Evolutionary conservation across 2,888 invertebrate genomes (phyloP), one percentile per base, ranked within the genome.

Genomic region (Molorchus minor): DNA sequence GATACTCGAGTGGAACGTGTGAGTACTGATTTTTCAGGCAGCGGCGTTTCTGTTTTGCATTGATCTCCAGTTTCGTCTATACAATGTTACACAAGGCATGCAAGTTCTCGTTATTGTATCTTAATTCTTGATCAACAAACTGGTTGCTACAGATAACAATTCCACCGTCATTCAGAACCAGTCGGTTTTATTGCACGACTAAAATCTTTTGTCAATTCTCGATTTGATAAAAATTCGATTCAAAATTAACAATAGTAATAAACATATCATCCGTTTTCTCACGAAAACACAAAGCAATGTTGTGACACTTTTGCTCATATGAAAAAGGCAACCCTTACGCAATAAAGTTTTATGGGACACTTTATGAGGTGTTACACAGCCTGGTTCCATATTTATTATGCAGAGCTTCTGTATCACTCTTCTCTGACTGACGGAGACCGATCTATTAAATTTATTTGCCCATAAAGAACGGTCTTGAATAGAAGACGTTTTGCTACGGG

Each of bases 401-500:
- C 30, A 38, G 10, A 7, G 58, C 46, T 53, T 20, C 58, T 30
- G 53, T 46, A 20, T 53, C 40, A 25, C 12, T 25, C 41, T 41
- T 49, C 19, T 16, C n/a, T 35, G 47, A 30, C 21, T 40, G 53
- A 58, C 58, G 46, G 40, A 41, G 47, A 47, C 41, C 47, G 46
- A 41, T 54, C 47, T 33, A 47, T 40, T 40, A 43, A 54, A 58
- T 58, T 58, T 58, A 58, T 58, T 40, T 41, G 43, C 17, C 25
- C 54, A 58, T 58, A 58, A 58, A 58, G 47, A 54, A 41, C 54
- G 12, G 46, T 13, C 16, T 33, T 58, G 49, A 56, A 56, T 47
- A n/a, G 43, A 41, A 49, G 38, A 38, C 12, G 47, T 46, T 49
- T 21, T 17, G 12, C 36, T 20, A 12, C 43, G 30, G 13, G 51